These are phyloP conservation scores for Tringa solitaria DNA, from an alignment of 2,113 vertebrate species.

Conservation along the genomic window DNA sequence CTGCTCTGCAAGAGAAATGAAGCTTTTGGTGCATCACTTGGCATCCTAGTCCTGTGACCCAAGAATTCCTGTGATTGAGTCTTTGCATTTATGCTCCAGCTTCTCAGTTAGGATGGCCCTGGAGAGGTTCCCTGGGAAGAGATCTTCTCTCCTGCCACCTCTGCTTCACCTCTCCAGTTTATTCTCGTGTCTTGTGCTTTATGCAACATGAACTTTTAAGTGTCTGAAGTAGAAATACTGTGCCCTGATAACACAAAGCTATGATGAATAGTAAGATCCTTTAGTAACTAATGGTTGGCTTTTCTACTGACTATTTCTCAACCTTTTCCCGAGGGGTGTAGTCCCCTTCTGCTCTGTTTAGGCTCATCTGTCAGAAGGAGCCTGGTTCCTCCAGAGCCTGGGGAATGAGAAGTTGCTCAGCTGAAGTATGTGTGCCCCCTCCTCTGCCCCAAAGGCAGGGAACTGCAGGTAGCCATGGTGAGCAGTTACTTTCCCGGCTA, in stretches of 20 bases:
- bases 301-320: not conserved
- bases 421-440: not conserved
- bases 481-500: not conserved
- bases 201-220: not conserved
- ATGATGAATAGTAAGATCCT: accelerated
- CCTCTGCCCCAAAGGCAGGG: not conserved
- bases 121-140: not conserved
- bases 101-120: accelerated
- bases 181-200: not conserved
- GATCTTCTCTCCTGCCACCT: not conserved
- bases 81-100: not conserved
- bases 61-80: not conserved
- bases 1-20: not conserved
- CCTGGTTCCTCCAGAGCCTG: not conserved
- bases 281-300: not conserved
- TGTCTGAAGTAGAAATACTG: not conserved
- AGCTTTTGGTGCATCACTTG: not conserved
- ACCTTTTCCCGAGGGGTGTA: not conserved
- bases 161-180: not conserved
- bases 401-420: not conserved
- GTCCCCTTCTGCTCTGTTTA: not conserved
- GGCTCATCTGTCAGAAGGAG: not conserved
- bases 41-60: not conserved
- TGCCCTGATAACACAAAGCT: too few relatives aligned
- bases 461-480: not conserved